Base-by-base conservation (phyloP, 2,888 invertebrate genomes). In the Parnassius glacialis region DNA sequence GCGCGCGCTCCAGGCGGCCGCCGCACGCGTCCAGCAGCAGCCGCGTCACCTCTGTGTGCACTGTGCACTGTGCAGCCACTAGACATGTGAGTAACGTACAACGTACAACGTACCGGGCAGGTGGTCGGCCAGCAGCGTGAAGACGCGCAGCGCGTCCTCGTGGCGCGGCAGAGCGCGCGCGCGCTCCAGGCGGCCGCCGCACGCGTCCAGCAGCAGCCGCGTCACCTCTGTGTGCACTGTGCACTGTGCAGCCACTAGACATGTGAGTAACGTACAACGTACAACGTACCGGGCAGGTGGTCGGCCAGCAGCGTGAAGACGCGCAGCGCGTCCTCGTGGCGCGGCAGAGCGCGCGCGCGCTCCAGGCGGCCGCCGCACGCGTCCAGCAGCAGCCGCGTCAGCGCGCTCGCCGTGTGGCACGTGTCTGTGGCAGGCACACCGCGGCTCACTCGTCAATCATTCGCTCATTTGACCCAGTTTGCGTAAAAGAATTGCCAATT, bases 351-450 rank as follows among this genome's bases (percentile, higher is more conserved):
- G 43, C 85, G 70, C 80, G 81, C 69, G 85, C 87, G 87, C 71
- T 92, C 92, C 64, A 92, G 84, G 16, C 92, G 92, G 68, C 94
- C 94, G 65, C 92, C 92, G 73, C 93, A 93, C 73, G 94, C 92
- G 84, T 95, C 95, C 70, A 97, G 92, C 94, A 97, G 95, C 65
- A 97, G 93, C 71, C 96, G 94, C 65, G 97, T 96, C 59, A 98
- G 90, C 25, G 97, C 97, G 89, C 97, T 95, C 64, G 96, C 96
- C 59, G 96, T 95, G 85, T 96, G 97, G 80, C 96, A 95, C 53
- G 97, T 96, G 85, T 97, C 97, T 65, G 94, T 93, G 13, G 34
- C 45, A 51, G 20, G 61, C 10, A 43, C 52, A 57, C 52, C 11
- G 44, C 5, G 34, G 7, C 5, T 7, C 34, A 5, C 1, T 34